Conservation (phyloP, 2,888 invertebrate genomes). For the Ceratothoa steindachneri region DNA sequence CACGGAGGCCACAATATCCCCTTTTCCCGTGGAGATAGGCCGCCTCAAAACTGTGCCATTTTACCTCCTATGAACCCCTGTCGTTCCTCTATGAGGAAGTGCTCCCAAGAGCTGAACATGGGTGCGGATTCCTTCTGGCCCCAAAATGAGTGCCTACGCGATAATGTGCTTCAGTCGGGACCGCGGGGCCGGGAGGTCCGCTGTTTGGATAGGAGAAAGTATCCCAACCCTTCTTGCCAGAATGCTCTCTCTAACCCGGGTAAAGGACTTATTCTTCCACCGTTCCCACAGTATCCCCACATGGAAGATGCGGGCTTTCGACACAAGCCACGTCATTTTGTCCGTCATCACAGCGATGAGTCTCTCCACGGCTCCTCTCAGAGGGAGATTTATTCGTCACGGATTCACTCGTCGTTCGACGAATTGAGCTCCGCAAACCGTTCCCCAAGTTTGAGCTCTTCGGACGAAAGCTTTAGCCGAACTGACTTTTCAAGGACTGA, state of each 20-base stretch:
- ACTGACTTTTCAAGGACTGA: slow-evolving; percentile 62
- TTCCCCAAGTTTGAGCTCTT: slow-evolving; percentile 76
- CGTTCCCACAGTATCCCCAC: slow-evolving; percentile 47
- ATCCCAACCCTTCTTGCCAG: not conserved
- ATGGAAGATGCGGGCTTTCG: slow-evolving; percentile 48
- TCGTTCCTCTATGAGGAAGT: not conserved
- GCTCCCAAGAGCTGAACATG: not conserved
- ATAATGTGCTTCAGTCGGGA: slow-evolving; percentile 10
- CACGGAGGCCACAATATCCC: not conserved
- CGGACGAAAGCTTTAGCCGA: slow-evolving; percentile 72
- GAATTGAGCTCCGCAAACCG: slow-evolving; percentile 76
- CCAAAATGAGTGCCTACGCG: slow-evolving; percentile 15
- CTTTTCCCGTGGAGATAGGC: not conserved
- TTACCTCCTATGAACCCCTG: not conserved
- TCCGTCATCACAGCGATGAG: slow-evolving; percentile 66
- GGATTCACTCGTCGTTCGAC: slow-evolving; percentile 69
- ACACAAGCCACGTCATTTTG: slow-evolving; percentile 52
- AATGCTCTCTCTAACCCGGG: not conserved
- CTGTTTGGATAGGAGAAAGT: not conserved
- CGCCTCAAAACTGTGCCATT: not conserved
- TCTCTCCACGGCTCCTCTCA: slow-evolving; percentile 58
- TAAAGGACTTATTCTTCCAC: slow-evolving; percentile 44
- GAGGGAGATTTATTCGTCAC: slow-evolving; percentile 43
- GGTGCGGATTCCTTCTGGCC: not conserved
- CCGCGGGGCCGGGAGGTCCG: slow-evolving; percentile 27